phyloP scores from a whole-genome alignment of 2,888 invertebrate species.

The Vanessa cardui region DNA sequence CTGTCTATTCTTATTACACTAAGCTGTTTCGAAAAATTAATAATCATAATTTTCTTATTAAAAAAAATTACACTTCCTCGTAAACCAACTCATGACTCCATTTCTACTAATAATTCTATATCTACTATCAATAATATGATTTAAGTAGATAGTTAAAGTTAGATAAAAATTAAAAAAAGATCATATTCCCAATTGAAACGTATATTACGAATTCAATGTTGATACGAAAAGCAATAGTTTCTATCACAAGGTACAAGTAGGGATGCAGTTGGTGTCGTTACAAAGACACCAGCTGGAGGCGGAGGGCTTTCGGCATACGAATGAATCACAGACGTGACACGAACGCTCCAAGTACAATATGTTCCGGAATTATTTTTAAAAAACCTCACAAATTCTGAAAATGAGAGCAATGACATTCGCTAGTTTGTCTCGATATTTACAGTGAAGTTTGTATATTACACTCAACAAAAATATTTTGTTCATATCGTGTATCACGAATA shows the following conservation, averaged over 20 bases:
- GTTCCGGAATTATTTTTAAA: constrained; percentile 6
- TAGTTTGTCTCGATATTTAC: too few species aligned
- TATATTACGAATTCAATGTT: background rate
- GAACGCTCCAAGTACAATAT: constrained; percentile 27
- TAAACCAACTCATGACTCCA: background rate
- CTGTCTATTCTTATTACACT: constrained; percentile 32
- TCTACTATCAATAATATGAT: too few species aligned
- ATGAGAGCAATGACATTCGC: too few species aligned
- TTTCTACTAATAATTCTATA: too few species aligned
- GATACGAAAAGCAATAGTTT: constrained; percentile 2
- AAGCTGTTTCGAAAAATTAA: constrained; percentile 31
- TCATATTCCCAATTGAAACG: background rate
- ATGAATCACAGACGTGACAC: constrained; percentile 40
- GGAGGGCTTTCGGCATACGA: constrained; percentile 35
- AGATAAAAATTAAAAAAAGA: too few species aligned
- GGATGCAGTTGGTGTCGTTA: constrained; percentile 21
- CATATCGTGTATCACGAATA: too few species aligned
- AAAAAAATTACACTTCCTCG: background rate
- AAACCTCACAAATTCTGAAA: background rate
- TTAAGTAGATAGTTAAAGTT: too few species aligned
- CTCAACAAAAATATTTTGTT: too few species aligned
- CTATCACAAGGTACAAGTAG: constrained; percentile 4
- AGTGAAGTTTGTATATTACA: too few species aligned
- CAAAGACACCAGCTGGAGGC: constrained; percentile 31
- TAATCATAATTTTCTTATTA: background rate